Conservation (phyloP, 2,113 vertebrate genomes). For the Onychostoma macrolepis region DNA sequence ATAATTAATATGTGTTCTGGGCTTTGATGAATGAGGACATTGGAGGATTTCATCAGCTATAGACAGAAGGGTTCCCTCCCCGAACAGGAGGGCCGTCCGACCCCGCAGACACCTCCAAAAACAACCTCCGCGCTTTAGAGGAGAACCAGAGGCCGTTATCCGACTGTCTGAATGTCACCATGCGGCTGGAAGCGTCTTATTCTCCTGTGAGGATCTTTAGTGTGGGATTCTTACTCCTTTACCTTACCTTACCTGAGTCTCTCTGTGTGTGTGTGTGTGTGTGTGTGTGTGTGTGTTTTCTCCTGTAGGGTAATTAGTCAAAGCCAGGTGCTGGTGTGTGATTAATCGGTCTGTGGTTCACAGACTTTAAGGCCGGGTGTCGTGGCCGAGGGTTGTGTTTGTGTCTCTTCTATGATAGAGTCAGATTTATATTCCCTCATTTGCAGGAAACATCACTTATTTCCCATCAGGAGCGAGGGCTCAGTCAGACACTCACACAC, state of each 20-base stretch:
- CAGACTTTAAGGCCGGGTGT: constrained; percentile 56
- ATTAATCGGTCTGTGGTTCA: constrained; percentile 76
- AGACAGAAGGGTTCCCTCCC: constrained; percentile 75
- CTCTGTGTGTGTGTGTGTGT: constrained; percentile 4
- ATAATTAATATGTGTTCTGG: constrained; percentile 80
- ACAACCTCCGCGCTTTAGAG: constrained; percentile 52
- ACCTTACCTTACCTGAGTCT: too few relatives aligned
- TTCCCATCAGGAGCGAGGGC: not conserved
- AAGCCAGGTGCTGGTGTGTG: constrained; percentile 71
- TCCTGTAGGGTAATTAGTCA: constrained; percentile 70
- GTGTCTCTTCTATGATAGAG: constrained; percentile 8
- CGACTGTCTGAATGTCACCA: constrained; percentile 40
- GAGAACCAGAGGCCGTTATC: constrained; percentile 51
- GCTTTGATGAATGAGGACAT: constrained; percentile 82
- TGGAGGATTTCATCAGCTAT: constrained; percentile 75
- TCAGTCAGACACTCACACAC: not conserved
- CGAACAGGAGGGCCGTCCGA: constrained; percentile 70
- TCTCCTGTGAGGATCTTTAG: not conserved
- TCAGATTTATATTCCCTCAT: constrained; percentile 3
- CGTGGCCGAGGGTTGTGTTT: constrained; percentile 1
- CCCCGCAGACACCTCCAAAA: constrained; percentile 65
- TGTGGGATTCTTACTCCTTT: not conserved
- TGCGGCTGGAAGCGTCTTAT: constrained; percentile 6
- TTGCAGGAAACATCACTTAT: constrained; percentile 4
- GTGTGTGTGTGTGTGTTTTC: constrained; percentile 24